Percentiles rank a stretch among this genome's conserved stretches.
Evolutionary conservation across 2,113 vertebrate genomes (phyloP).

Genomic region (Mirounga angustirostris): DNA sequence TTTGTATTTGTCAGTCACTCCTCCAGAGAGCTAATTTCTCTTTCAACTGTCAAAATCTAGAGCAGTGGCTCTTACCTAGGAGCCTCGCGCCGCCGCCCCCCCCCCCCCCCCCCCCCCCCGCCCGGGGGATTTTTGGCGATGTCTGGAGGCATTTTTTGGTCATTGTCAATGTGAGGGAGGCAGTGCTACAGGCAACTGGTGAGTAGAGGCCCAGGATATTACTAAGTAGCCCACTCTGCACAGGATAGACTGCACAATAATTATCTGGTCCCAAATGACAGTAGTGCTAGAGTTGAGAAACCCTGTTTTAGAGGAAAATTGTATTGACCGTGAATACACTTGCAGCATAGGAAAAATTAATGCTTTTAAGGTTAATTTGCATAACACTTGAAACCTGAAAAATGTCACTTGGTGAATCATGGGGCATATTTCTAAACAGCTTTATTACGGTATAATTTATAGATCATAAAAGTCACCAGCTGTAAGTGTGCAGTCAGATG

Average conservation of each 20-base stretch:
- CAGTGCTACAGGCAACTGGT: neutral
- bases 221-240: neutral
- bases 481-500: neutral
- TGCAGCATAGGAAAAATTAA: neutral
- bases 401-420: neutral
- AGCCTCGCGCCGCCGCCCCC: neutral
- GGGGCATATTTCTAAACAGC: conserved; percentile 22
- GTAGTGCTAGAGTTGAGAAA: neutral
- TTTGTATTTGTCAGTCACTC: neutral
- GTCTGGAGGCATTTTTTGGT: neutral
- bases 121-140: neutral
- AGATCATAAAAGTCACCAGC: neutral
- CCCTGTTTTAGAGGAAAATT: neutral
- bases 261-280: neutral
- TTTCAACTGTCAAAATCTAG: neutral
- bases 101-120: too few relatives aligned
- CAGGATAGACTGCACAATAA: neutral
- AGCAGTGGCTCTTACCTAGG: neutral
- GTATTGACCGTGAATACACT: neutral
- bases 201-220: neutral
- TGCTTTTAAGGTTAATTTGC: conserved; percentile 24
- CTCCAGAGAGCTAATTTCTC: neutral
- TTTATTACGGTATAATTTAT: neutral
- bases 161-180: neutral
- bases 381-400: neutral